Conservation (phyloP, 2,113 vertebrate species). For the Hydropotes inermis region DNA sequence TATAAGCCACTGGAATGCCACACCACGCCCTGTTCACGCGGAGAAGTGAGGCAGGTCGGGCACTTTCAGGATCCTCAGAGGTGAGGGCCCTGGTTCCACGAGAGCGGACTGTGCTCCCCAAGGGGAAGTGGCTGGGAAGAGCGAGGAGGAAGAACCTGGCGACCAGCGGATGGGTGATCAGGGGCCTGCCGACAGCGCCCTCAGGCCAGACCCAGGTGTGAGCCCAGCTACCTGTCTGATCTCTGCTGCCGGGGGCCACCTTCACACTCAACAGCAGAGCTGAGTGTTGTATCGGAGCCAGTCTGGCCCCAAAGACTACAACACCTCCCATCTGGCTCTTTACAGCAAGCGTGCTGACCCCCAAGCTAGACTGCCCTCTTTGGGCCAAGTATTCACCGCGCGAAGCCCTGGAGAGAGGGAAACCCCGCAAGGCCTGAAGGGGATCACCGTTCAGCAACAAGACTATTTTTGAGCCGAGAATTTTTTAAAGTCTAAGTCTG, state of each 20-base stretch:
- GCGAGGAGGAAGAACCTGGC: background rate
- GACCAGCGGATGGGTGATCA: fast-evolving
- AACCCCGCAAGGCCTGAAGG: background rate
- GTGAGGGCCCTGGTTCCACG: background rate
- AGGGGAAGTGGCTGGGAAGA: background rate
- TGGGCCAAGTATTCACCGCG: fast-evolving
- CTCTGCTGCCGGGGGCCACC: background rate
- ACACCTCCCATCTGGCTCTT: background rate
- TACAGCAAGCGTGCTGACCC: background rate
- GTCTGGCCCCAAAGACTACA: background rate
- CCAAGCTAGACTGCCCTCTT: background rate
- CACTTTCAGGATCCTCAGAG: background rate
- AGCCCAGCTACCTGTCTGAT: background rate
- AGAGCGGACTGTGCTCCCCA: background rate
- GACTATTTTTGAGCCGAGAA: background rate
- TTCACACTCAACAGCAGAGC: background rate
- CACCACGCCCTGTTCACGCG: fast-evolving
- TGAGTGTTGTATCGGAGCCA: background rate
- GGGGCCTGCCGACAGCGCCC: background rate
- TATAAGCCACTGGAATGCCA: background rate
- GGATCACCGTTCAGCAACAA: background rate
- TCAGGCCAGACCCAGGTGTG: fast-evolving
- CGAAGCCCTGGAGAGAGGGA: background rate
- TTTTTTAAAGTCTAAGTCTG: background rate
- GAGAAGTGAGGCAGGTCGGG: background rate